Evolutionary conservation across 2,888 invertebrate genomes (phyloP).

Genomic region (Nemapogon koenigi): DNA sequence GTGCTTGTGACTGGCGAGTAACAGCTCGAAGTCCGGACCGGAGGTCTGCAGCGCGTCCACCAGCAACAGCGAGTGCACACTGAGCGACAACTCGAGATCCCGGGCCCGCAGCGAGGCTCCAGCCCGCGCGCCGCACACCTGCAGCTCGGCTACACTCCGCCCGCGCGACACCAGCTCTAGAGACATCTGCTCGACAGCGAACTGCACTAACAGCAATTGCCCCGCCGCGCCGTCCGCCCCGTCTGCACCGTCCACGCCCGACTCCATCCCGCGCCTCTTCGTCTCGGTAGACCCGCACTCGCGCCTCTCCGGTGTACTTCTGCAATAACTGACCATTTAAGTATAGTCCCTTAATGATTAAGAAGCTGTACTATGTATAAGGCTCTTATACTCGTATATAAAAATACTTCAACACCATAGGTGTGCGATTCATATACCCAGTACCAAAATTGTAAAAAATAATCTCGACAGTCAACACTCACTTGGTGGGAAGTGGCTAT

Average conservation of each 20-base stretch:
- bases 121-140: conserved; percentile 86
- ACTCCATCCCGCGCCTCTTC: no score
- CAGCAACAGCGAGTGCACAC: conserved; percentile 89
- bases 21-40: conserved; percentile 92
- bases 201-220: conserved; percentile 80
- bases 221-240: conserved; percentile 40
- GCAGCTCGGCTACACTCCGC: conserved; percentile 90
- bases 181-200: conserved; percentile 86
- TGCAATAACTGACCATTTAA: no score
- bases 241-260: conserved; percentile 46
- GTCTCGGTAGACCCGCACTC: no score
- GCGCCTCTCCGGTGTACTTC: no score
- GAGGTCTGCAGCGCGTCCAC: conserved; percentile 96
- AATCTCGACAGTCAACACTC: no score
- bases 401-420: no score
- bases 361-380: no score
- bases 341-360: no score
- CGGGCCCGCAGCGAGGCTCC: conserved; percentile 76
- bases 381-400: no score
- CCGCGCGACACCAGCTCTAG: conserved; percentile 87
- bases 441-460: no score
- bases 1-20: conserved; percentile 94
- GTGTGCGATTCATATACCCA: no score
- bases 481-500: no score
- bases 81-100: conserved; percentile 80